Conservation (phyloP, 2,113 vertebrate species). For the Campylorhamphus procurvoides region DNA sequence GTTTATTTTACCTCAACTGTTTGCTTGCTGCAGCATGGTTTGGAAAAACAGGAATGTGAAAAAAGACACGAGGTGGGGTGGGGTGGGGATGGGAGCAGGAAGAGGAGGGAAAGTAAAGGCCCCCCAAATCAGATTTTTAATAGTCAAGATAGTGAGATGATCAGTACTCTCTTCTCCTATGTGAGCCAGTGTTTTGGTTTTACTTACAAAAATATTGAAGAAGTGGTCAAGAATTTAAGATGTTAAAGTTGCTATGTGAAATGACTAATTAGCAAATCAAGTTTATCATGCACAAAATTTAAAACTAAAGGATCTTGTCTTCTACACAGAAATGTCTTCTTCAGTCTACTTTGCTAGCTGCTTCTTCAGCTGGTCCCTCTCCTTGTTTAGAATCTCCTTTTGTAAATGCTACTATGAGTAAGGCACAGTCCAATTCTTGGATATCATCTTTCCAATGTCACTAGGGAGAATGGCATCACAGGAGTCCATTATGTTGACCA, state of each 20-base stretch:
- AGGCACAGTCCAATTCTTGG: neutral
- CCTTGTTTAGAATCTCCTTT: neutral
- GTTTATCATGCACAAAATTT: neutral
- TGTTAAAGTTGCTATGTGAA: neutral
- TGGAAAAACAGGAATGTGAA: neutral
- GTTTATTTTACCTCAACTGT: neutral
- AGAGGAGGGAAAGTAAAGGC: neutral
- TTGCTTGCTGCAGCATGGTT: neutral
- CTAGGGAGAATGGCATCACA: neutral
- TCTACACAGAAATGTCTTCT: neutral
- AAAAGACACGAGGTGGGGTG: neutral
- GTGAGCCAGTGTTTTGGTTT: neutral
- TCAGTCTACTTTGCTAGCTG: neutral
- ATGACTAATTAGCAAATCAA: neutral
- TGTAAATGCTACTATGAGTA: neutral
- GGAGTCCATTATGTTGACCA: neutral
- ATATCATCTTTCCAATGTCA: neutral
- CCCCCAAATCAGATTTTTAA: neutral
- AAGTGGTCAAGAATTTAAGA: neutral
- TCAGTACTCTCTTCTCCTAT: neutral
- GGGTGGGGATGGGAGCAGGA: too few species aligned
- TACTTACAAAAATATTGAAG: neutral
- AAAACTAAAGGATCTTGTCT: neutral
- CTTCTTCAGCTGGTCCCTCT: neutral
- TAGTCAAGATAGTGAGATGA: neutral